Conservation (phyloP, 2,888 invertebrate species). For the Scaptomyza tumidula region DNA sequence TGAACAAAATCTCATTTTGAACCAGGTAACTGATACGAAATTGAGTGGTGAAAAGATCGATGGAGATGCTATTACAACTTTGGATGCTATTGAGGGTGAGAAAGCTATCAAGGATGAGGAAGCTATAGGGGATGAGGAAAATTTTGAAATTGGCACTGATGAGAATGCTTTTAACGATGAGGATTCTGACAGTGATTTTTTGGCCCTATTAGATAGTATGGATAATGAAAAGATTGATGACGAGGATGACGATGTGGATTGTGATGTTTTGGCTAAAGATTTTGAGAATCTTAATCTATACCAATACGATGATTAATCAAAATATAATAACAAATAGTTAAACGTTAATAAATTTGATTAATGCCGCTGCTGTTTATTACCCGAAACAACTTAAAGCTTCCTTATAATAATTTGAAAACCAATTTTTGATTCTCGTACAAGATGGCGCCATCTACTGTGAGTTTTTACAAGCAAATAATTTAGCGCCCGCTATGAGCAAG, state of each 20-base stretch:
- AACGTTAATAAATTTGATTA: neutral
- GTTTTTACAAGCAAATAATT: too few relatives aligned
- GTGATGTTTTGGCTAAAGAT: neutral
- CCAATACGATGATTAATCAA: slow-evolving; percentile 26
- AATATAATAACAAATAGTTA: neutral
- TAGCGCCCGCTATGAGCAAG: too few relatives aligned
- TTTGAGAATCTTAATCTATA: slow-evolving; percentile 9
- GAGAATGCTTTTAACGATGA: neutral
- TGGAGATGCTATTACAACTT: too few relatives aligned
- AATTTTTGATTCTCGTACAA: too few relatives aligned
- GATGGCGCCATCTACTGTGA: slow-evolving; percentile 7
- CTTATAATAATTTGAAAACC: too few relatives aligned
- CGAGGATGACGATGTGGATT: neutral
- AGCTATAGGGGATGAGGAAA: neutral
- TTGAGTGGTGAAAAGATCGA: neutral
- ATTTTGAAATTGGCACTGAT: neutral
- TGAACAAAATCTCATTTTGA: neutral
- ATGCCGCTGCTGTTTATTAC: neutral
- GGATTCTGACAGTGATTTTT: neutral
- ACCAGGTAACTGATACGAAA: neutral
- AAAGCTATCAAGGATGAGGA: neutral
- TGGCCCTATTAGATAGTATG: neutral
- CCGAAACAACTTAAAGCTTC: too few relatives aligned
- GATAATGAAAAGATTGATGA: neutral
- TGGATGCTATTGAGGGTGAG: neutral